Evolutionary conservation across 2,888 invertebrate genomes (phyloP), one percentile per base, ranked within the genome.

Genomic region (Himalopsyche kuldschensis): DNA sequence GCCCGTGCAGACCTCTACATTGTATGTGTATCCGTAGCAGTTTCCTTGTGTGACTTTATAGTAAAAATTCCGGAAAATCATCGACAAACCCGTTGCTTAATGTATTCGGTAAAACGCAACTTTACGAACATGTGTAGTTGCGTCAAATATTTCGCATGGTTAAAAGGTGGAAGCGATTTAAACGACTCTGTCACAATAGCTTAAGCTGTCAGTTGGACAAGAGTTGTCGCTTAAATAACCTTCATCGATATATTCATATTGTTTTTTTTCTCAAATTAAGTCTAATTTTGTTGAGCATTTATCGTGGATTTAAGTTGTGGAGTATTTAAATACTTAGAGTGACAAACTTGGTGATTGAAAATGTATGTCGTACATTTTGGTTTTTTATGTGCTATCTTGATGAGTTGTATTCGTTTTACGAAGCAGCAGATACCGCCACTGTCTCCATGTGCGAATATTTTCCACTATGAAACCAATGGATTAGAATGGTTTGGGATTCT

Each of bases 361-460:
- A 55, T 55, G 55, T 20, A 1, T 55, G n/a, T 24, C 10, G 6
- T 10, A 20, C n/a, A 24, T n/a, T n/a, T n/a, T n/a, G n/a, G n/a
- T 55, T 55, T 55, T 55, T 3, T 24, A 3, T 6, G n/a, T 55
- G 10, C 20, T 55, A 55, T 55, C 5, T 55, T 55, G 4, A 10
- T 55, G n/a, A n/a, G n/a, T 55, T 24, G 6, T n/a, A 20, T 55
- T 1, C 1, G 55, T 55, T 55, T 55, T 24, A 20, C 55, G n/a
- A 1, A 20, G 20, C 20, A 55, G 6, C 83, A 83, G n/a, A 32
- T 55, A 15, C 3, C 48, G 10, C 84, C 84, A 0, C n/a, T 78
- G 3, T 85, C 86, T 27, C 86, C 86, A 10, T 86, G 86, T 55
- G 85, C 86, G 5, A 77, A 75, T 11, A 76, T 85, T 6, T 86